Percentiles rank a stretch among this genome's conserved stretches.
phyloP scores from a whole-genome alignment of 2,888 invertebrate genomes.

The Bellardia bayeri region DNA sequence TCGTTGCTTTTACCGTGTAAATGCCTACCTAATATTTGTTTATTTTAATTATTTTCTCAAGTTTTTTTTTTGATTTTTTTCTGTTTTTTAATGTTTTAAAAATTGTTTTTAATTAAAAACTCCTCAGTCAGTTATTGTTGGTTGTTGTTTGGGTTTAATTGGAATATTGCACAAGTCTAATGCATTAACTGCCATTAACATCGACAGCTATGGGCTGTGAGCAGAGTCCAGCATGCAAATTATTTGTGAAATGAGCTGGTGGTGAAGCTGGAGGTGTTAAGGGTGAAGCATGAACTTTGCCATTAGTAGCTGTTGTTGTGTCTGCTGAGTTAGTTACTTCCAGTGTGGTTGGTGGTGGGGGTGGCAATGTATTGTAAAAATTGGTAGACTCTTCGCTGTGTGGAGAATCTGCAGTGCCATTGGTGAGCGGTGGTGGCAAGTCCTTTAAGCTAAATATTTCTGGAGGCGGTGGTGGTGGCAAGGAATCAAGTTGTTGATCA shows the following conservation, averaged over 20 bases:
- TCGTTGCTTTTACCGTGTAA: constrained; percentile 72
- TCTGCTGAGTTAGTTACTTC: constrained; percentile 29
- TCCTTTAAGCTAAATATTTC: constrained; percentile 62
- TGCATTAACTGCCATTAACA: constrained; percentile 81
- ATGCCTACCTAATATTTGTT: constrained; percentile 67
- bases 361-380: constrained; percentile 60
- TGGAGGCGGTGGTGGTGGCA: constrained; percentile 83
- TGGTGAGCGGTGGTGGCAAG: constrained; percentile 61
- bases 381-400: constrained; percentile 55
- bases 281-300: constrained; percentile 76
- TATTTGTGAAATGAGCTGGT: constrained; percentile 73
- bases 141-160: constrained; percentile 47
- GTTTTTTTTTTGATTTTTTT: constrained; percentile 45
- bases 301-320: constrained; percentile 53
- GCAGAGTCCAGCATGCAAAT: constrained; percentile 74
- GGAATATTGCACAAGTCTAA: constrained; percentile 40
- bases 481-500: constrained; percentile 81
- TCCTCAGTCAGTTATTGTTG: constrained; percentile 68
- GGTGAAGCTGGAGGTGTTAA: constrained; percentile 81
- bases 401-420: constrained; percentile 39
- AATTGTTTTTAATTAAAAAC: constrained; percentile 62
- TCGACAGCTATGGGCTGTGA: constrained; percentile 77
- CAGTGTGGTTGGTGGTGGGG: constrained; percentile 62
- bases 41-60: constrained; percentile 25
- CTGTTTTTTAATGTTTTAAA: constrained; percentile 32